Conservation (phyloP, 2,888 invertebrate genomes). For the Cremastinae sp. region DNA sequence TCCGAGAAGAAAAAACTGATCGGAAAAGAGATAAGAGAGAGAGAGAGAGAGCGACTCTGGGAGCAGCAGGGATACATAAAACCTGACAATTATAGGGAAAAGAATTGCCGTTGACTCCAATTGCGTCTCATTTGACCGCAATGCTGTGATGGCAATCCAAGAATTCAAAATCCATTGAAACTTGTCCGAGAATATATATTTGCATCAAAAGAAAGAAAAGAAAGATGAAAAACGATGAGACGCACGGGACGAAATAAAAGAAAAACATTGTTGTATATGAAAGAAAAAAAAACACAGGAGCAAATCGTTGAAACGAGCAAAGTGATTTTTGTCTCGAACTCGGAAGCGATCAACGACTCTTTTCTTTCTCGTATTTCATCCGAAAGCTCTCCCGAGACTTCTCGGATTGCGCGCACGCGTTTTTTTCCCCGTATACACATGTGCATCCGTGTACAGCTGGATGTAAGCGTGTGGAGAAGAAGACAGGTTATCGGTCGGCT, state of each 20-base stretch:
- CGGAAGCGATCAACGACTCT: constrained; percentile 8
- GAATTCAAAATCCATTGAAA: too few relatives aligned
- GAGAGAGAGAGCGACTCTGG: too few relatives aligned
- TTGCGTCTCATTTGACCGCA: too few relatives aligned
- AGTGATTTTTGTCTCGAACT: constrained; percentile 26
- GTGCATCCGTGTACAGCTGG: not conserved
- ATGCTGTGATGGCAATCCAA: too few relatives aligned
- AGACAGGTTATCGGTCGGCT: constrained; percentile 78
- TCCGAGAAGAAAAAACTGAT: constrained; percentile 6
- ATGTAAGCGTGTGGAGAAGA: constrained; percentile 72
- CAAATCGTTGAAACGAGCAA: constrained; percentile 1
- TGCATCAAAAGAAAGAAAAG: too few relatives aligned
- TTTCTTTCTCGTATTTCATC: constrained; percentile 39
- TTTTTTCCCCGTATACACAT: not conserved
- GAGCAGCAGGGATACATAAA: too few relatives aligned
- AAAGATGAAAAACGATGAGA: too few relatives aligned
- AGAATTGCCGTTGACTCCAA: not conserved
- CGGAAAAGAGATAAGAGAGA: not conserved
- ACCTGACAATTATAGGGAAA: too few relatives aligned
- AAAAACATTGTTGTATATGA: not conserved
- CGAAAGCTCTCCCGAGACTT: constrained; percentile 48
- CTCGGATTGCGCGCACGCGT: constrained; percentile 38
- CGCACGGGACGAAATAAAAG: too few relatives aligned
- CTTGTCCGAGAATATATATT: too few relatives aligned
- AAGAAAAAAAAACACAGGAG: not conserved